phyloP scores from a whole-genome alignment of 2,113 vertebrate genomes.

The Bambusicola thoracicus region DNA sequence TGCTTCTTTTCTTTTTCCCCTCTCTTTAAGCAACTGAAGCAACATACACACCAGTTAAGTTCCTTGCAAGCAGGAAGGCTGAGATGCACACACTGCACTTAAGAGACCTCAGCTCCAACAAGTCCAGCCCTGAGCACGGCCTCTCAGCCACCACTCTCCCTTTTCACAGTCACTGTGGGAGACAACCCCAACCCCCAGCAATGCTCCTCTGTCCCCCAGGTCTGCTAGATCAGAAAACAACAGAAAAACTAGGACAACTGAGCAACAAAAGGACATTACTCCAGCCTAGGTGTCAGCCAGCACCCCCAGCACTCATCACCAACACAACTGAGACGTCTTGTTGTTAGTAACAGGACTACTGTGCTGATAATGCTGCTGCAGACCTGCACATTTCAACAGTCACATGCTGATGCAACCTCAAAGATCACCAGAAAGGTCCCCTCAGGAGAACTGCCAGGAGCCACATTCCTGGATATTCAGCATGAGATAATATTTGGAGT shows the following conservation, averaged over 20 bases:
- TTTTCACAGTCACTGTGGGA: too few relatives aligned
- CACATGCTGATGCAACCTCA: neutral
- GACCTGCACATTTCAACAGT: fast-evolving
- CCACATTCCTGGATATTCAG: neutral
- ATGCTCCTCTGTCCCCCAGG: neutral
- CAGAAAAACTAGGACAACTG: fast-evolving
- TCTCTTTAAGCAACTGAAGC: neutral
- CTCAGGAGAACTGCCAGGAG: fast-evolving
- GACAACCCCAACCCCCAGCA: neutral
- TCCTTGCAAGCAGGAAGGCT: neutral
- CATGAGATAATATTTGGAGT: neutral
- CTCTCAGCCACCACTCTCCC: neutral
- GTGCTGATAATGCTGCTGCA: neutral
- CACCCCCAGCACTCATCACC: neutral
- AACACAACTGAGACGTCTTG: neutral
- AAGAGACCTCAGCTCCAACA: neutral
- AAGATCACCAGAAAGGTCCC: neutral
- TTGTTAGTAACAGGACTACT: neutral
- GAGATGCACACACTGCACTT: neutral
- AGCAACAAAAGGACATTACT: neutral
- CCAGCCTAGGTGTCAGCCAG: neutral
- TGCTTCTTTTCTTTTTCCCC: too few relatives aligned
- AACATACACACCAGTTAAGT: neutral
- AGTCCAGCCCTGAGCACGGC: neutral
- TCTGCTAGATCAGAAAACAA: neutral